Evolutionary conservation across 1,140 invertebrate genomes (phyloP).

Genomic region (Anastatus disparis): DNA sequence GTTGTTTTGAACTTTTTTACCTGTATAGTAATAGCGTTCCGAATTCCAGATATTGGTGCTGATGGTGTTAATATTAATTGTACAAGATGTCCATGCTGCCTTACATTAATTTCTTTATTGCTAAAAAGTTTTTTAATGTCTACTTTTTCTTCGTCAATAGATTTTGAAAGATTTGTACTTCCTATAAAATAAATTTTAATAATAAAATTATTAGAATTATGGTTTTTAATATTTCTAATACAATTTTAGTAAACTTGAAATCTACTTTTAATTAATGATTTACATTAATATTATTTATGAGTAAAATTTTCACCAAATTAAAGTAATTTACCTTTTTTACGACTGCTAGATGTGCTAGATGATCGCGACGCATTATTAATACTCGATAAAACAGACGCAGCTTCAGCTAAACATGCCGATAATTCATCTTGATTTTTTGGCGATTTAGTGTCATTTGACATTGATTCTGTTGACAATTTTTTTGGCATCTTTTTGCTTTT

Average conservation of each 20-base stretch:
- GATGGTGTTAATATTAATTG: slow-evolving; percentile 73
- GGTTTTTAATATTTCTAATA: slow-evolving; percentile 26
- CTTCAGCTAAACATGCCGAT: slow-evolving; percentile 61
- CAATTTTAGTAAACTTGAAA: neutral
- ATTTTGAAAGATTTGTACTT: slow-evolving; percentile 50
- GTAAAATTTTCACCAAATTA: neutral
- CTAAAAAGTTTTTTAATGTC: slow-evolving; percentile 61
- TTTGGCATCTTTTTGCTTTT: slow-evolving; percentile 55
- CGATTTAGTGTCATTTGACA: slow-evolving; percentile 41
- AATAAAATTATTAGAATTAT: too few relatives aligned
- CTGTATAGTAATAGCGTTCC: slow-evolving; percentile 70
- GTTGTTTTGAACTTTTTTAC: too few relatives aligned
- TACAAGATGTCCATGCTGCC: slow-evolving; percentile 72
- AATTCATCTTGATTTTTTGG: slow-evolving; percentile 55
- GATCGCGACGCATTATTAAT: slow-evolving; percentile 6
- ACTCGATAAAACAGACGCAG: slow-evolving; percentile 56
- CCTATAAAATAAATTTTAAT: slow-evolving; percentile 49
- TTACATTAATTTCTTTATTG: slow-evolving; percentile 73
- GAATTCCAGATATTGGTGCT: slow-evolving; percentile 66
- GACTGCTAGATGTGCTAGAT: slow-evolving; percentile 46
- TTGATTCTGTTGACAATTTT: slow-evolving; percentile 46
- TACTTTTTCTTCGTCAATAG: slow-evolving; percentile 51
- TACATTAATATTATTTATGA: neutral
- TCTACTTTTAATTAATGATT: neutral
- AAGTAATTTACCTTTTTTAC: slow-evolving; percentile 56